A percentile compares a stretch with the other conserved stretches of the same genome.
phyloP scores from a whole-genome alignment of 2,888 invertebrate species.

The Eretmocerus hayati region DNA sequence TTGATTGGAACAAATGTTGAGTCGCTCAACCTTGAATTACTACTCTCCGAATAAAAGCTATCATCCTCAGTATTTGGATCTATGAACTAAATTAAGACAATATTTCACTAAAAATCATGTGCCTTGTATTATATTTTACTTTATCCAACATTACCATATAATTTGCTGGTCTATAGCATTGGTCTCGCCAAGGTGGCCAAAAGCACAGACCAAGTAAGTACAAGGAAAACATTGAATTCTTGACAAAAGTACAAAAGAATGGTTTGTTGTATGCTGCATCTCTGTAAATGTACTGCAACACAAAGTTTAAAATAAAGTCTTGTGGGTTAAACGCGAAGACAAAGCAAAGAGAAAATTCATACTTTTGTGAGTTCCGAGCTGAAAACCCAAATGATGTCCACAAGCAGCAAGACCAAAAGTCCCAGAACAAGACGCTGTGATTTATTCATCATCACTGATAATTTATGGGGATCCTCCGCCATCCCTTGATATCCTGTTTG shows the following conservation, averaged over 20 bases:
- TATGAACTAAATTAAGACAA: slow-evolving; percentile 53
- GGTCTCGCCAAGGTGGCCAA: slow-evolving; percentile 77
- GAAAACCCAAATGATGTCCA: slow-evolving; percentile 93
- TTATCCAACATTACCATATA: slow-evolving; percentile 58
- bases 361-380: slow-evolving; percentile 94
- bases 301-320: slow-evolving; percentile 4
- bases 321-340: background rate
- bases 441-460: slow-evolving; percentile 53
- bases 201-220: slow-evolving; percentile 85
- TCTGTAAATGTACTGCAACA: slow-evolving; percentile 69
- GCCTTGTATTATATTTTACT: background rate
- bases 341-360: slow-evolving; percentile 26
- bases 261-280: slow-evolving; percentile 86
- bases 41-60: slow-evolving; percentile 65
- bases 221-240: slow-evolving; percentile 88
- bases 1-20: slow-evolving; percentile 89
- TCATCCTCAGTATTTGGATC: slow-evolving; percentile 74
- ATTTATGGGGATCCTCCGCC: slow-evolving; percentile 44
- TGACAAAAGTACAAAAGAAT: slow-evolving; percentile 91
- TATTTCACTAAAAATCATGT: too few species aligned
- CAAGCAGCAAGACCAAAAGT: slow-evolving; percentile 76
- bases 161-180: slow-evolving; percentile 62
- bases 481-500: slow-evolving; percentile 42
- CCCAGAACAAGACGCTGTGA: slow-evolving; percentile 75
- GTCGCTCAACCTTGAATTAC: slow-evolving; percentile 65